These are phyloP conservation scores for Meandrusa payeni DNA, from an alignment of 2,888 invertebrate genomes.

Conservation along the genomic window DNA sequence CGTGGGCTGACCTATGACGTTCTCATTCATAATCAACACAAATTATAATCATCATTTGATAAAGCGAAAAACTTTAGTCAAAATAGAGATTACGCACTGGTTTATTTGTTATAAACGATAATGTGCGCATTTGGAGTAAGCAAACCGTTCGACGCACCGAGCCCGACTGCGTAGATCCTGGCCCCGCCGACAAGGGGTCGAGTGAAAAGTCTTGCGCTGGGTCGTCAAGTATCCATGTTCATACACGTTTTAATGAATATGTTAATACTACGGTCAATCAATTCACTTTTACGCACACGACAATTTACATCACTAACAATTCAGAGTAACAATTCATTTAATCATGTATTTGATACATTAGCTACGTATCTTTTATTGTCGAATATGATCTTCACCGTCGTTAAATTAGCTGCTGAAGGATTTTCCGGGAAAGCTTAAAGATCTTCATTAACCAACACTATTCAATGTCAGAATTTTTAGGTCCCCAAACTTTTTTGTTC, in stretches of 20 bases:
- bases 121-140: conserved; percentile 42
- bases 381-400: too few relatives aligned
- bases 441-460: too few relatives aligned
- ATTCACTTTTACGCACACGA: conserved; percentile 57
- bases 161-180: conserved; percentile 41
- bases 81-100: conserved; percentile 61
- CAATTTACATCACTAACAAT: conserved; percentile 61
- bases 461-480: too few relatives aligned
- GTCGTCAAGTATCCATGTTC: conserved; percentile 53
- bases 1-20: conserved; percentile 70
- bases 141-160: conserved; percentile 32
- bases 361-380: too few relatives aligned
- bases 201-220: conserved; percentile 54
- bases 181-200: conserved; percentile 47
- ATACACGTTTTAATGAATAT: conserved; percentile 70
- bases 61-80: conserved; percentile 57
- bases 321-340: conserved; percentile 45
- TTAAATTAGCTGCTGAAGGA: too few relatives aligned
- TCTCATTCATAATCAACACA: conserved; percentile 65
- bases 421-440: too few relatives aligned
- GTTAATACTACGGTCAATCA: conserved; percentile 61
- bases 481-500: too few relatives aligned
- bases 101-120: conserved; percentile 40
- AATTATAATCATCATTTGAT: conserved; percentile 66
- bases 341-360: too few relatives aligned